phyloP scores from a whole-genome alignment of 2,113 vertebrate species.

The Notiomystis cincta region DNA sequence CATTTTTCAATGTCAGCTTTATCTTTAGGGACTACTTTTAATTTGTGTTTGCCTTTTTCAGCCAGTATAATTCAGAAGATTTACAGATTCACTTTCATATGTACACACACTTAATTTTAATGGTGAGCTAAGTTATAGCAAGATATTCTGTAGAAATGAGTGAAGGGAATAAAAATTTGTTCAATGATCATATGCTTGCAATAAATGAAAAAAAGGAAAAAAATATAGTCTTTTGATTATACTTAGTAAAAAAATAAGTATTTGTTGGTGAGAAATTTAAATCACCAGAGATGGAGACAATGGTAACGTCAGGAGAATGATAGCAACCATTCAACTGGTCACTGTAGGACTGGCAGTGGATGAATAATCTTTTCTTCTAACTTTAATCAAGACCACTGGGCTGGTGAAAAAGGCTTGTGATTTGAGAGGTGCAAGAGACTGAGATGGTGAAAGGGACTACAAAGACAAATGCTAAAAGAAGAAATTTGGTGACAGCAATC shows the following conservation, averaged over 20 bases:
- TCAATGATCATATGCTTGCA: neutral
- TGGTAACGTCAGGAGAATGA: neutral
- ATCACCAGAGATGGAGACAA: neutral
- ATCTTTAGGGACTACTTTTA: neutral
- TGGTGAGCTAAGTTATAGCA: neutral
- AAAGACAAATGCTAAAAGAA: constrained; percentile 67
- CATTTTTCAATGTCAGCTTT: neutral
- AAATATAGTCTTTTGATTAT: neutral
- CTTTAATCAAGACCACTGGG: neutral
- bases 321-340: neutral
- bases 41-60: neutral
- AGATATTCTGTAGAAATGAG: neutral
- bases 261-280: neutral
- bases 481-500: constrained; percentile 86
- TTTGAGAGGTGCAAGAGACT: fast-evolving
- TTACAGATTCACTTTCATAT: neutral
- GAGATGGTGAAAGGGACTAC: neutral
- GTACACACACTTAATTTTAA: neutral
- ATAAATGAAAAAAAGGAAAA: neutral
- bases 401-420: neutral
- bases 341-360: neutral
- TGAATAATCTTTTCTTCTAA: neutral
- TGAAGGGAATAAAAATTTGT: neutral
- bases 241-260: neutral
- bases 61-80: neutral